These are phyloP conservation scores for Pseudochaenichthys georgianus DNA, from an alignment of 2,797 vertebrate genomes.

Conservation along the genomic window DNA sequence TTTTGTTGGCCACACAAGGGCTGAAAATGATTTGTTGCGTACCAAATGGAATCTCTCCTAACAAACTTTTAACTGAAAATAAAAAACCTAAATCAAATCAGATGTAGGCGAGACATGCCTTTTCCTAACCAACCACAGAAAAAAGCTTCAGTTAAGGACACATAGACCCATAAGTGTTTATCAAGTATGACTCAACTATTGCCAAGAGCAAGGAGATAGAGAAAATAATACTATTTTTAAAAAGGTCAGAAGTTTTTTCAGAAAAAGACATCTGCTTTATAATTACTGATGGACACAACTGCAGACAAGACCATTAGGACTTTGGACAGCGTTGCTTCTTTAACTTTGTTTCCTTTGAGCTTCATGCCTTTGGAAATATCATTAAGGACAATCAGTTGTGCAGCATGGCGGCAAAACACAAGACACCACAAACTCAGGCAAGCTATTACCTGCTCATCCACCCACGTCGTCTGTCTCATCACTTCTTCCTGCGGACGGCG, in stretches of 20 bases:
- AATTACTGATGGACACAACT: slow-evolving; percentile 1
- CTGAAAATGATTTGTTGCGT: no score
- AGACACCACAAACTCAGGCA: slow-evolving; percentile 30
- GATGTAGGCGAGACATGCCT: no score
- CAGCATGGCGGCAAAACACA: slow-evolving; percentile 26
- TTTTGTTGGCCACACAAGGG: no score
- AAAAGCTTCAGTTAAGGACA: neutral
- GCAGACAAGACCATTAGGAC: slow-evolving; percentile 6
- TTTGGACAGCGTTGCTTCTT: slow-evolving; percentile 27
- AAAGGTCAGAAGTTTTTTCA: slow-evolving; percentile 4
- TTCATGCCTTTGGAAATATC: slow-evolving; percentile 50
- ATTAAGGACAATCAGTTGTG: slow-evolving; percentile 67
- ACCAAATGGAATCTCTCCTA: no score
- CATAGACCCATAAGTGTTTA: neutral
- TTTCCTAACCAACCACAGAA: no score
- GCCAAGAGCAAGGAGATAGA: neutral
- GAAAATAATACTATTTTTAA: neutral
- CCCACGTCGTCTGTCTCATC: slow-evolving; percentile 46
- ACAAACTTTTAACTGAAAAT: no score
- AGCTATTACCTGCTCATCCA: slow-evolving; percentile 60
- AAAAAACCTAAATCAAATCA: no score
- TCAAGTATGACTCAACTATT: no score
- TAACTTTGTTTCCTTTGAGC: slow-evolving; percentile 35
- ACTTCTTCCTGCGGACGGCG: slow-evolving; percentile 8
- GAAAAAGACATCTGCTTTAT: neutral